Evolutionary conservation across 2,888 invertebrate genomes (phyloP), one percentile per base, ranked within the genome.

Genomic region (Anorthoa munda): DNA sequence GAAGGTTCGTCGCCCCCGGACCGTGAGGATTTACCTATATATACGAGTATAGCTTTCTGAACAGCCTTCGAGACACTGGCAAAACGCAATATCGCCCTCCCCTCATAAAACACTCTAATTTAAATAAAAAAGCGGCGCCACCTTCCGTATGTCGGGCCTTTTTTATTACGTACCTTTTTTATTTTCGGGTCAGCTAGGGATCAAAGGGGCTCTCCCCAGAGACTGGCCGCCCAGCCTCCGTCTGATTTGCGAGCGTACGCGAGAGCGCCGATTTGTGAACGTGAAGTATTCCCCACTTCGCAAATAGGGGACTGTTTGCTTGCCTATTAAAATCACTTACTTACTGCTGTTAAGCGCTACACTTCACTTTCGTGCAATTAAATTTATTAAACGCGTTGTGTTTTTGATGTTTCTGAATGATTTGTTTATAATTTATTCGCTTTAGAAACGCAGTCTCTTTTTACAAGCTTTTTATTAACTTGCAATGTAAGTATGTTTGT

Each of bases 61-160:
- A 93, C 91, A 92, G 91, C 92, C 92, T 94, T 91, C 90, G 92
- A 94, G 95, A 94, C 93, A 94, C 93, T 93, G 94, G 94, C 93
- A 94, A 93, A 95, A 95, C 95, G 95, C 94, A 96, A 96, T 96
- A 96, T 95, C 95, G 94, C 94, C 93, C 94, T 93, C 93, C 95
- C 94, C 94, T 95, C 94, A 96, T 96, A 96, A 96, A 96, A 96
- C 95, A 95, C 95, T 96, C 96, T 95, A 96, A 96, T 96, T 96
- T 96, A 96, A 96, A 96, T 96, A 96, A 96, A 96, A 96, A 96
- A 96, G 95, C 95, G 95, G 94, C 96, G 95, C 95, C 95, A 96
- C 96, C 95, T 95, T 96, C 95, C 96, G 96, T 96, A 96, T 96
- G 96, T 96, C 95, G 95, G 95, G 94, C 94, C 95, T 94, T 95